Evolutionary conservation across 2,888 invertebrate genomes (phyloP).

Genomic region (Glyphotaelius pellucidus): DNA sequence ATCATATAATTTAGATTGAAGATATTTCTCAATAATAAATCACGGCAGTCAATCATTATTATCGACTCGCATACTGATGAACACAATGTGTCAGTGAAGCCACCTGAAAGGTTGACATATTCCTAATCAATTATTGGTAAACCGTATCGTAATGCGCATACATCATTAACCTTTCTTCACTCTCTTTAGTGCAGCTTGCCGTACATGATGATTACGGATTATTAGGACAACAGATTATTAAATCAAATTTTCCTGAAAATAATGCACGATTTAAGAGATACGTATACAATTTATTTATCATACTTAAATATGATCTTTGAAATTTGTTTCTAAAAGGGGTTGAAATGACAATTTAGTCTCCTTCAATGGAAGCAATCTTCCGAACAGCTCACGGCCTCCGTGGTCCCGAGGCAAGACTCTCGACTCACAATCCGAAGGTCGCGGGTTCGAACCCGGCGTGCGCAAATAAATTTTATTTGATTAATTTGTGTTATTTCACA

Average conservation of each 20-base stretch:
- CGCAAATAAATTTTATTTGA: too few species aligned
- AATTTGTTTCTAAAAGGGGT: too few species aligned
- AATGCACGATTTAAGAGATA: too few species aligned
- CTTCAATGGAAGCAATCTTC: too few species aligned
- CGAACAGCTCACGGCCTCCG: too few species aligned
- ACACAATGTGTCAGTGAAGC: not conserved
- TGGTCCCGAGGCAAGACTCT: too few species aligned
- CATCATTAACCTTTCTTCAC: not conserved
- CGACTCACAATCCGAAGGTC: too few species aligned
- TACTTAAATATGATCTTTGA: too few species aligned
- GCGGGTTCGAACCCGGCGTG: too few species aligned
- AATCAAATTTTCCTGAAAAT: not conserved
- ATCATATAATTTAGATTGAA: conserved; percentile 18
- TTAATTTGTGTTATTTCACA: too few species aligned
- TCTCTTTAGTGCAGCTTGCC: not conserved
- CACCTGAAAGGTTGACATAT: not conserved
- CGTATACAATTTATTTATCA: too few species aligned
- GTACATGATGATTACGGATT: not conserved
- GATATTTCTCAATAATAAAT: conserved; percentile 19
- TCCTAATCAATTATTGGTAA: not conserved
- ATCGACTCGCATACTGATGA: not conserved
- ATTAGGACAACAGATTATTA: not conserved
- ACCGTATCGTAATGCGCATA: not conserved
- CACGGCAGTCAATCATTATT: not conserved
- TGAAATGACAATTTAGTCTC: too few species aligned